Conservation (phyloP, 2,888 invertebrate genomes). For the Hermaeophaga mercurialis region DNA sequence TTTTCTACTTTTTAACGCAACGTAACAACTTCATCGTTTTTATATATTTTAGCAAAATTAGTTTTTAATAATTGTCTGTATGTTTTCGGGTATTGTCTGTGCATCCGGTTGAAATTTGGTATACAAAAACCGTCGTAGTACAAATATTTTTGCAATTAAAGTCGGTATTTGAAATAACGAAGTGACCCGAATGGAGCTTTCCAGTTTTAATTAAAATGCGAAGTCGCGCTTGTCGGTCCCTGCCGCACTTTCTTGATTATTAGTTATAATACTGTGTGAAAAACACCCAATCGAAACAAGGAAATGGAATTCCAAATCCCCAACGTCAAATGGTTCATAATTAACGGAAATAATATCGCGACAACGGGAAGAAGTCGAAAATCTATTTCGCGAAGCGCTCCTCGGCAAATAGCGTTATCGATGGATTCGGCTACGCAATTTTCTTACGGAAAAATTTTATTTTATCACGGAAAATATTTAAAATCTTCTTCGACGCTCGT, state of each 20-base stretch:
- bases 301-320: constrained; percentile 40
- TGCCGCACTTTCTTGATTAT: constrained; percentile 8
- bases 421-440: constrained; percentile 19
- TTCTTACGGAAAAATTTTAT: constrained; percentile 14
- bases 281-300: constrained; percentile 36
- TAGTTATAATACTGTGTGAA: constrained; percentile 15
- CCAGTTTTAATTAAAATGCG: constrained; percentile 9
- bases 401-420: constrained; percentile 26
- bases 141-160: too few relatives aligned
- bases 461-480: constrained; percentile 13
- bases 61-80: too few relatives aligned
- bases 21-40: too few relatives aligned
- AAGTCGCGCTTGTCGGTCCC: neutral
- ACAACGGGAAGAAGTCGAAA: constrained; percentile 23
- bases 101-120: too few relatives aligned
- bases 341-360: constrained; percentile 42
- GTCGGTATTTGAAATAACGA: neutral
- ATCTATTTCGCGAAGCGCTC: constrained; percentile 22
- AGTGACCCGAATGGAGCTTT: neutral
- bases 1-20: too few relatives aligned
- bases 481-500: constrained; percentile 4
- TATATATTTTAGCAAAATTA: too few relatives aligned
- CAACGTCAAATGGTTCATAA: constrained; percentile 36
- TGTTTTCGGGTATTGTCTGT: too few relatives aligned
- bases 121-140: too few relatives aligned